Base-by-base conservation (phyloP, 2,888 invertebrate genomes). In the Heliconius ismenius region DNA sequence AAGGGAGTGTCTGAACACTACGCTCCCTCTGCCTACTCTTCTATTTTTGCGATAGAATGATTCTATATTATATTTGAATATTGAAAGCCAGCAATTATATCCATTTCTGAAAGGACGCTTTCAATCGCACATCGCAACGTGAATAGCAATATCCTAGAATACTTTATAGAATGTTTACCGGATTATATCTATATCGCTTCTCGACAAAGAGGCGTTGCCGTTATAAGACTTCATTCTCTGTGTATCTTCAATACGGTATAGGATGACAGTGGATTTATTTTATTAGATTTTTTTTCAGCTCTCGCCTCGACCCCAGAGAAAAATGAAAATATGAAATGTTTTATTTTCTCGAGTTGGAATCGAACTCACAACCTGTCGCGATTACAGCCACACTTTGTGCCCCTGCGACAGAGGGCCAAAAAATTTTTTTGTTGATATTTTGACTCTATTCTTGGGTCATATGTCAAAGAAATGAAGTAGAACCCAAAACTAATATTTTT, bases 21-120 rank as follows among this genome's bases (percentile, higher is more conserved):
- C 21, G 54, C 21, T 54, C 21, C 21, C 54, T 54, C 21, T 54
- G 21, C 3, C 21, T 54, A 21, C 54, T 21, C 2, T 24, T 9
- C 13, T 60, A 13, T n/a, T n/a, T n/a, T n/a, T n/a, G n/a, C n/a
- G n/a, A n/a, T n/a, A n/a, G n/a, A n/a, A n/a, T n/a, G n/a, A n/a
- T 58, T 9, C n/a, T 1, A 68, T 70, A 13, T 9, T 21, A 24
- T n/a, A 58, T 70, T 58, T 32, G 32, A 69, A 54, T 54, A 54
- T 32, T 32, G 15, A 70, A 58, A 70, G 54, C 6, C 32, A 70
- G n/a, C 70, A 58, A 32, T 58, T 70, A 70, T 24, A 70, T 36
- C 58, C 9, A 28, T n/a, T 58, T 36, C 4, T 70, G 32, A 70
- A 70, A 70, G 36, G 32, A 58, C n/a, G 70, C 58, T 18, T 54